Base-by-base conservation (phyloP, 2,113 vertebrate species). In the Erinaceus europaeus region DNA sequence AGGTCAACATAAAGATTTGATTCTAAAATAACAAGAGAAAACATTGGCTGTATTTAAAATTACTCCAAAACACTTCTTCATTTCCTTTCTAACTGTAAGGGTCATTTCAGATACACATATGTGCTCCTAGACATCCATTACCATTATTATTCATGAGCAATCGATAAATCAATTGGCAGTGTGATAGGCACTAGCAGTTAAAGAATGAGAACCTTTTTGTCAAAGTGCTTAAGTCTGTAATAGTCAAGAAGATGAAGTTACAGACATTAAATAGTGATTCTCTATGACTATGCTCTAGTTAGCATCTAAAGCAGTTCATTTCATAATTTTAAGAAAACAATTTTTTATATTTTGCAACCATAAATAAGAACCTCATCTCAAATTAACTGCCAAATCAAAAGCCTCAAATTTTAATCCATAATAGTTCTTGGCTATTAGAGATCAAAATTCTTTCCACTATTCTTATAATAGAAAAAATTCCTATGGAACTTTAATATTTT, bases 111-210 rank as follows among this genome's bases (percentile, higher is more conserved):
- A 77, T 5, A 68, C n/a, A 8, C 52, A 79, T 20, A 50, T 55
- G 55, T n/a, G n/a, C n/a, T 79, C 53, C 52, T 69, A 44, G n/a
- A 52, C 15, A 90, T 38, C 29, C 34, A 69, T 38, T 78, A 82
- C 71, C 53, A 88, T 48, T 36, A 78, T 59, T 61, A 94, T 64
- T 86, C n/a, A 91, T 27, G 10, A 89, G 15, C 89, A 76, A 90
- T 10, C 10, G 76, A 79, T 1, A 78, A 36, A 71, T 53, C 15
- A 79, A 36, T 12, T 52, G 14, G 57, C 29, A 65, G 50, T n/a
- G 5, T 73, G 38, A 29, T 46, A 67, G 71, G 32, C 53, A 82
- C 62, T 74, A 6, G 21, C 20, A 90, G 72, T 87, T 71, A 71
- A 87, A 84, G 64, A 88, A n/a, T 59, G 3, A 50, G 14, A 11